A percentile compares a stretch with the other conserved stretches of the same genome.
These are phyloP conservation scores for Zaprionus kolodkinae DNA, from an alignment of 1,140 invertebrate genomes.

Conservation along the genomic window DNA sequence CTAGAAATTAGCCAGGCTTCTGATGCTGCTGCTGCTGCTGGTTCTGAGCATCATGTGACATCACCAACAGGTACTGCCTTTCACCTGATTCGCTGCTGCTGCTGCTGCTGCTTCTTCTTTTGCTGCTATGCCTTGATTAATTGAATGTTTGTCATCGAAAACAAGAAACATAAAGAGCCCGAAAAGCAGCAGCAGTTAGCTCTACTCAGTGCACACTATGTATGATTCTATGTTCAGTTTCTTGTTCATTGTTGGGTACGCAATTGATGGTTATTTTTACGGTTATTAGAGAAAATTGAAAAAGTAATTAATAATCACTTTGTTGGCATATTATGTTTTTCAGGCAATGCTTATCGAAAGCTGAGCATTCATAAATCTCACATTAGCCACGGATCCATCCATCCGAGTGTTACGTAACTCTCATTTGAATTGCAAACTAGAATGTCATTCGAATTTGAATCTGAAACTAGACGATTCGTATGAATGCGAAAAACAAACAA, in stretches of 20 bases:
- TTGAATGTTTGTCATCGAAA: conserved; percentile 68
- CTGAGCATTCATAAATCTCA: conserved; percentile 58
- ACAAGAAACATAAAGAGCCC: conserved; percentile 46
- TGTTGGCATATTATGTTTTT: conserved; percentile 64
- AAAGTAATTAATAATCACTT: conserved; percentile 78
- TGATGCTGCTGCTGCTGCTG: not conserved
- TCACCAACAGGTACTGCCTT: conserved; percentile 63
- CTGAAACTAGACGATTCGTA: conserved; percentile 28
- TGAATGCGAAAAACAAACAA: conserved; percentile 29
- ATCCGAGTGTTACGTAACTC: conserved; percentile 52
- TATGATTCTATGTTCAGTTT: conserved; percentile 12
- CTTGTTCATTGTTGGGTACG: conserved; percentile 17
- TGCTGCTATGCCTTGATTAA: conserved; percentile 61
- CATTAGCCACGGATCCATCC: conserved; percentile 57
- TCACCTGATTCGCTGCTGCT: too few relatives aligned
- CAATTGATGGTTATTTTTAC: conserved; percentile 73
- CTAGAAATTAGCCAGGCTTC: conserved; percentile 27
- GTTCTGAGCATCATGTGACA: conserved; percentile 62
- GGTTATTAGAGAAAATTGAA: conserved; percentile 77
- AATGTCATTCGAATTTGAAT: conserved; percentile 57
- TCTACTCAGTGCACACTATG: conserved; percentile 1
- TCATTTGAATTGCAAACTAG: conserved; percentile 61
- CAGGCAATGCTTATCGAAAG: conserved; percentile 32
- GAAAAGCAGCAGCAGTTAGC: conserved; percentile 15
- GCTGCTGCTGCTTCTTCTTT: not conserved